Base-by-base conservation (phyloP, 2,113 vertebrate species). In the Nesogale talazaci region DNA sequence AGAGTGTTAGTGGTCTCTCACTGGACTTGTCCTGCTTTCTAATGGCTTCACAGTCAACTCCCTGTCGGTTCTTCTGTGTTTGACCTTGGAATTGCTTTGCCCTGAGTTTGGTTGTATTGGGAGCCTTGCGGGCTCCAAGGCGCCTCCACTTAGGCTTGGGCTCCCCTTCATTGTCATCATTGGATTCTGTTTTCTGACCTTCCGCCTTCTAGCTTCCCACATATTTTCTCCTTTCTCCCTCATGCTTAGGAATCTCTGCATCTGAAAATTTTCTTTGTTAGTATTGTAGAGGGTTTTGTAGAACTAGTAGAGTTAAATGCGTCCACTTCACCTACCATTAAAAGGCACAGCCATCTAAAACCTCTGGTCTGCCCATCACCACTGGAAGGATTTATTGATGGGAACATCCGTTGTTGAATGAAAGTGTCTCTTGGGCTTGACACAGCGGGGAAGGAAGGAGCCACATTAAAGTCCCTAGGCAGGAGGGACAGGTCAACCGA, bases 401-500 rank as follows among this genome's bases (percentile, higher is more conserved):
- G 94, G 93, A 88, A 72, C 3, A 31, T 52, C 46, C 46, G 14
- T 12, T 11, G 10, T 6, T 4, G 16, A 23, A 14, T 76, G 23
- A 85, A 65, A 36, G 59, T 36, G 38, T 16, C 67, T 78, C 38
- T 84, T 91, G 90, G 89, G 10, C 75, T 87, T 84, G 63, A 52
- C 89, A 11, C 69, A 59, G 65, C 76, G 38, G 16, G 78, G 46
- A 80, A 70, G 46, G 29, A 78, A 90, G 69, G 70, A 81, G 23
- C 69, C 70, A 94, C 91, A 61, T 67, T 3, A n/a, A 92, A 84
- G 31, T 86, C 36, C n/a, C 36, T 83, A 31, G 34, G 86, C 70
- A 79, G 70, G 34, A 94, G 76, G 65, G 52, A 93, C 93, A 95
- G 76, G 80, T 95, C 92, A 88, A 14, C 38, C 86, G 90, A 88